These are phyloP conservation scores for Hydrozoanthus gracilis DNA, from an alignment of 92 coral and sea anemone genomes.

Conservation along the genomic window DNA sequence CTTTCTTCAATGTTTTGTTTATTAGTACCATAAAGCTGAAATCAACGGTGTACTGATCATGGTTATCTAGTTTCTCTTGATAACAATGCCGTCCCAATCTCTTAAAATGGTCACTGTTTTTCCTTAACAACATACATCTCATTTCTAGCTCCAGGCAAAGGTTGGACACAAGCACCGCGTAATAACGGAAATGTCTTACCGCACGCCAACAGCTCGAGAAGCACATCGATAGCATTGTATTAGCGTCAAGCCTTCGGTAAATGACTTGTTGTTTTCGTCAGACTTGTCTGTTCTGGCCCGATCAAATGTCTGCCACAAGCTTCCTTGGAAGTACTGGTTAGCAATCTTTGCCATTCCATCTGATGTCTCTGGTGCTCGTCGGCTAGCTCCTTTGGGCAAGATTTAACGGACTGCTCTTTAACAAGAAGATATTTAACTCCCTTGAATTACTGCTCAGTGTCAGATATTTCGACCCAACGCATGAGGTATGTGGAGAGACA, in stretches of 20 bases:
- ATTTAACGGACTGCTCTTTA: neutral
- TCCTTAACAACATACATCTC: conserved; percentile 28
- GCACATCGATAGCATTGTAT: conserved; percentile 3
- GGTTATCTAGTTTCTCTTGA: neutral
- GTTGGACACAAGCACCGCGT: conserved; percentile 40
- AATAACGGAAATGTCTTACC: conserved; percentile 45
- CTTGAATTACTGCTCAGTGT: conserved; percentile 21
- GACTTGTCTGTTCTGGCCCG: neutral
- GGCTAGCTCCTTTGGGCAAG: conserved; percentile 7
- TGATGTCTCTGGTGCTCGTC: neutral
- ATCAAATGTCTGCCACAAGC: conserved; percentile 55
- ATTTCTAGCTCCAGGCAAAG: neutral
- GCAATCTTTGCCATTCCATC: conserved; percentile 49
- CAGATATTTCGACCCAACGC: conserved; percentile 37
- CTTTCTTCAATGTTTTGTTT: conserved; percentile 62
- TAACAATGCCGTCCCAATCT: neutral
- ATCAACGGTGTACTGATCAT: neutral
- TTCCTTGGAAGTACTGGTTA: conserved; percentile 52
- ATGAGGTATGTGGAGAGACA: neutral
- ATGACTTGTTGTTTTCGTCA: neutral
- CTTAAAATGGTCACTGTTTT: neutral
- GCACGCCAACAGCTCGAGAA: conserved; percentile 31
- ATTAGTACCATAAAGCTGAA: conserved; percentile 47
- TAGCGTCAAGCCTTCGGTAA: no score
- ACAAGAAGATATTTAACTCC: conserved; percentile 24